phyloP scores from a whole-genome alignment of 2,888 invertebrate species.

The Ophion slaviceki region DNA sequence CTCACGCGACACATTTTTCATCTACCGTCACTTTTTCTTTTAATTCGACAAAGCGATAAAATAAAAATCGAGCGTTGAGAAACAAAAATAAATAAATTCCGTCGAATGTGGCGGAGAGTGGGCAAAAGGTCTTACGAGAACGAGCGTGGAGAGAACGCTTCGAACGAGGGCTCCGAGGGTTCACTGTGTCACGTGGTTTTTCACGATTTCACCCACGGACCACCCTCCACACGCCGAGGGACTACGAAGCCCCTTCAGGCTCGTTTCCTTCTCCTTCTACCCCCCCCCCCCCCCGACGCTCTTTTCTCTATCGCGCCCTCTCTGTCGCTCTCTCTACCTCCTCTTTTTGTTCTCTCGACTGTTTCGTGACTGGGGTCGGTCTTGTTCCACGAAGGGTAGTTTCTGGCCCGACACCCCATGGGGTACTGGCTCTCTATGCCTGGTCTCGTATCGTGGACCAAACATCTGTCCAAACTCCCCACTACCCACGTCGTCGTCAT shows the following conservation, averaged over 20 bases:
- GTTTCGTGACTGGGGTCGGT: slow-evolving; percentile 42
- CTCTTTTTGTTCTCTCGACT: slow-evolving; percentile 26
- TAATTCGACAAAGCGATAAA: not conserved
- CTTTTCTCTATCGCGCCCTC: not conserved
- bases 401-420: slow-evolving; percentile 80
- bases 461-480: slow-evolving; percentile 80
- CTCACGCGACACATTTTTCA: too few species aligned
- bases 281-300: not conserved
- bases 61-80: not conserved
- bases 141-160: slow-evolving; percentile 3
- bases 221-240: slow-evolving; percentile 57
- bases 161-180: slow-evolving; percentile 35
- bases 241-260: slow-evolving; percentile 28
- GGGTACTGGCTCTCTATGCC: slow-evolving; percentile 70
- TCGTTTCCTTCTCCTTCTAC: slow-evolving; percentile 28
- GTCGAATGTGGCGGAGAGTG: slow-evolving; percentile 7
- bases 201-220: slow-evolving; percentile 51
- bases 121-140: slow-evolving; percentile 11
- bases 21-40: too few species aligned
- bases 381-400: slow-evolving; percentile 76
- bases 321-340: not conserved
- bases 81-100: not conserved
- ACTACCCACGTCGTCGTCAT: slow-evolving; percentile 48
- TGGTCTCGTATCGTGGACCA: slow-evolving; percentile 78
- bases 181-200: slow-evolving; percentile 59